Conservation (phyloP, 2,888 invertebrate genomes). For the Dendrolimus pini region DNA sequence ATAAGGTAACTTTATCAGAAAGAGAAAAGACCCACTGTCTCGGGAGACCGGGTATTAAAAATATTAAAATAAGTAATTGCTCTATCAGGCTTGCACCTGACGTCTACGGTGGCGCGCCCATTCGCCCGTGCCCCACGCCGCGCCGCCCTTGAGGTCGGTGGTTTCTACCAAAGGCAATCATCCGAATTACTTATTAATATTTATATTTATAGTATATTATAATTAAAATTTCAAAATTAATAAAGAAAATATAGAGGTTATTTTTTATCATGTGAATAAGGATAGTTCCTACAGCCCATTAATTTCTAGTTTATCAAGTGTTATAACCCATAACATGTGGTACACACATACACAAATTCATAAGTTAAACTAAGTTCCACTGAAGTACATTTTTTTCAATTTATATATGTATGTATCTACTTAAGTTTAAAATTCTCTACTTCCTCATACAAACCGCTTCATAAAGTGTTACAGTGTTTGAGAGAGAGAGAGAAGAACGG, state of each 20-base stretch:
- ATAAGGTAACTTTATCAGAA: slow-evolving; percentile 39
- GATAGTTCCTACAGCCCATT: too few relatives aligned
- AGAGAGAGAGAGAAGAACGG: too few relatives aligned
- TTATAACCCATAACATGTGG: too few relatives aligned
- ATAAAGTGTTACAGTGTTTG: too few relatives aligned
- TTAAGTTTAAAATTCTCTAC: too few relatives aligned
- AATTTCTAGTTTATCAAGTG: too few relatives aligned
- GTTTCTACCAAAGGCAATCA: slow-evolving; percentile 41
- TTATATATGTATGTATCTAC: too few relatives aligned
- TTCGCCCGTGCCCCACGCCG: slow-evolving; percentile 24
- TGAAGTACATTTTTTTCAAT: too few relatives aligned
- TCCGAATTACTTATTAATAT: slow-evolving; percentile 28
- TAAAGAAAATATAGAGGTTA: not conserved
- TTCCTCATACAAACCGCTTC: too few relatives aligned
- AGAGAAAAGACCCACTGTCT: slow-evolving; percentile 37
- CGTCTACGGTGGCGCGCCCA: slow-evolving; percentile 29
- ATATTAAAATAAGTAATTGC: slow-evolving; percentile 70
- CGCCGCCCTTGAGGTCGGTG: slow-evolving; percentile 23
- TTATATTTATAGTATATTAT: slow-evolving; percentile 23
- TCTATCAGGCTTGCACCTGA: slow-evolving; percentile 64
- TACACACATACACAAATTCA: too few relatives aligned
- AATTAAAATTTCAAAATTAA: slow-evolving; percentile 12
- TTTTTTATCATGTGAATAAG: too few relatives aligned
- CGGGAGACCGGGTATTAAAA: slow-evolving; percentile 51
- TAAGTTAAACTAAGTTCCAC: too few relatives aligned